Conservation (phyloP, 2,113 vertebrate species). For the Sylvilagus bachmani region DNA sequence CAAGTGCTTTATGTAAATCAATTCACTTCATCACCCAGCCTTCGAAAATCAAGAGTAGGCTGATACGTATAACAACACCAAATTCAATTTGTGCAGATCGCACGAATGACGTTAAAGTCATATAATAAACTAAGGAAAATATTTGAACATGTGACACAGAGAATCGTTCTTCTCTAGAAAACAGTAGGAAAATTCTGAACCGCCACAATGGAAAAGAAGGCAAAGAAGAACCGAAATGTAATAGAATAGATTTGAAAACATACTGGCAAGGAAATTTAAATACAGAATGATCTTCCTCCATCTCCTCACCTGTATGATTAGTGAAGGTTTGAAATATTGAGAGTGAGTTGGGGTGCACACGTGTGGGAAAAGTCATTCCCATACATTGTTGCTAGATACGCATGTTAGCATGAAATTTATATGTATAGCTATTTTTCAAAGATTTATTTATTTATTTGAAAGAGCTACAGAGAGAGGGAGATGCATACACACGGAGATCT, state of each 20-base stretch:
- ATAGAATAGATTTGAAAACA: background rate
- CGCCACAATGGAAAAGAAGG: background rate
- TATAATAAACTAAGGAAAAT: background rate
- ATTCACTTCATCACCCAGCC: background rate
- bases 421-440: background rate
- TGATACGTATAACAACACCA: background rate
- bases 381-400: background rate
- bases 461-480: too few species aligned
- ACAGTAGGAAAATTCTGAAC: background rate
- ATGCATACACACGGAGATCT: too few species aligned
- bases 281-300: background rate
- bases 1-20: background rate
- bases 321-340: background rate
- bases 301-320: background rate
- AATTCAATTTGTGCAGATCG: background rate
- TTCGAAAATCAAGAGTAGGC: background rate
- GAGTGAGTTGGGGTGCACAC: background rate
- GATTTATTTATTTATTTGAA: too few species aligned
- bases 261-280: background rate
- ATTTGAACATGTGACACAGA: background rate
- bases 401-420: background rate
- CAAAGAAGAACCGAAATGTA: background rate
- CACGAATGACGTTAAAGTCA: background rate
- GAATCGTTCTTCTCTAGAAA: background rate
- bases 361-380: background rate